Base-by-base conservation (phyloP, 2,113 vertebrate genomes). In the Podarcis raffonei region DNA sequence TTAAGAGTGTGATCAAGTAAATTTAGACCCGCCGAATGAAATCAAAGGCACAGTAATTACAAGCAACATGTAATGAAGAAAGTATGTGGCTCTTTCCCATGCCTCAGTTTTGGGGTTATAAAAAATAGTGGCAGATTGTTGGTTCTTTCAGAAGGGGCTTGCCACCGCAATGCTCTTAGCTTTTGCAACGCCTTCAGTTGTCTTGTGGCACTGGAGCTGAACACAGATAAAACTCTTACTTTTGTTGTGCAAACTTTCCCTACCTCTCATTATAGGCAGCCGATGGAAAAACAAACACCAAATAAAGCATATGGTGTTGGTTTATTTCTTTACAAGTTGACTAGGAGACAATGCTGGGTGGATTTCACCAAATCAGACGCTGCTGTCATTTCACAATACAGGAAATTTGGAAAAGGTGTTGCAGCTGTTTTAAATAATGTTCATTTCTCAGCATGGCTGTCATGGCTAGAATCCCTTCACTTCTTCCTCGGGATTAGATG, bases 301-400 rank as follows among this genome's bases (percentile, higher is more conserved):
- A 95, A 94, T 92, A 92, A 93, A 95, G 91, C 94, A 95, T 81
- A 39, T 95, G 94, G 93, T 93, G 92, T 92, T 90, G 90, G 94
- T 96, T 97, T 96, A 89, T 94, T 90, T 96, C 95, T 95, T 95
- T 92, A 91, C 88, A 94, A 95, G 92, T 94, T 95, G 91, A 95
- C 93, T 96, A 95, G 91, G 94, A 95, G 94, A 92, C 90, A 91
- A 89, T 95, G 93, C 94, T 96, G 87, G 72, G 87, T 88, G 81
- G 72, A 83, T 88, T 88, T 88, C 62, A 77, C 87, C 87, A 93
- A 95, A 96, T 91, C 94, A 96, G 95, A 84, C 81, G 75, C 93
- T 96, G 90, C 94, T 95, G 90, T 95, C 87, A 93, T 94, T 96
- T 96, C 94, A 94, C 89, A 93, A 94, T 88, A 94, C 87, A 94